A percentile compares a stretch with the other conserved stretches of the same genome.
Conservation (phyloP, 2,888 invertebrate genomes). For the Meghimatium bilineatum region DNA sequence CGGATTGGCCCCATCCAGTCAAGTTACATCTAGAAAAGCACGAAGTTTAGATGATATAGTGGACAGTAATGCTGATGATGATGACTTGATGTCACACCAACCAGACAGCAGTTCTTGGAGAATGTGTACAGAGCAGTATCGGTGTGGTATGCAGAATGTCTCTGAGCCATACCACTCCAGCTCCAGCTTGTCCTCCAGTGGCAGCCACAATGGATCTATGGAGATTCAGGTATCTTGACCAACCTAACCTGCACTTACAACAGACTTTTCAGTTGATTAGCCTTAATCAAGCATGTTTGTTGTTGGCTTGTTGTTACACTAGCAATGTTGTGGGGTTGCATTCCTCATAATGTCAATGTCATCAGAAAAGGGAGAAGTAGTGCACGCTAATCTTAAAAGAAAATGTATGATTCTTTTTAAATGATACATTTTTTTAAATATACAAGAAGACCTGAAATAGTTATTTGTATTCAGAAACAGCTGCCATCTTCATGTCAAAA, state of each 20-base stretch:
- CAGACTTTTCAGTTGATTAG: constrained; percentile 11
- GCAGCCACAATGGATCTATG: constrained; percentile 75
- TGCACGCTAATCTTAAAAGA: too few relatives aligned
- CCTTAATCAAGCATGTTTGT: constrained; percentile 19
- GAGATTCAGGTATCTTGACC: constrained; percentile 75
- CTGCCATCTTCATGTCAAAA: too few relatives aligned
- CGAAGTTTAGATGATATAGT: constrained; percentile 76
- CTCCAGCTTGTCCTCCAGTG: constrained; percentile 75
- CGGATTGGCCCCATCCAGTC: neutral
- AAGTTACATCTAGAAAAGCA: constrained; percentile 71
- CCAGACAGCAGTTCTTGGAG: neutral
- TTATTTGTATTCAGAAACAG: too few relatives aligned
- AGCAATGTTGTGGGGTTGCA: neutral
- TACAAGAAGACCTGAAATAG: too few relatives aligned
- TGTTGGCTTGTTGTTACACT: constrained; percentile 3
- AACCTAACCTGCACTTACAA: constrained; percentile 20
- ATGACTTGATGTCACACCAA: constrained; percentile 10
- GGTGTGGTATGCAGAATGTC: constrained; percentile 60
- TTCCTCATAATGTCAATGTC: neutral
- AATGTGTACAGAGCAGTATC: constrained; percentile 53
- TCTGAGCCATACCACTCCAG: constrained; percentile 73
- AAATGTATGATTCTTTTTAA: too few relatives aligned
- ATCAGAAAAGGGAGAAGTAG: neutral
- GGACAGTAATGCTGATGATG: constrained; percentile 61
- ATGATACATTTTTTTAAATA: too few relatives aligned